These are phyloP conservation scores for Amaurobius ferox DNA, from an alignment of 2,888 invertebrate genomes.

Conservation along the genomic window DNA sequence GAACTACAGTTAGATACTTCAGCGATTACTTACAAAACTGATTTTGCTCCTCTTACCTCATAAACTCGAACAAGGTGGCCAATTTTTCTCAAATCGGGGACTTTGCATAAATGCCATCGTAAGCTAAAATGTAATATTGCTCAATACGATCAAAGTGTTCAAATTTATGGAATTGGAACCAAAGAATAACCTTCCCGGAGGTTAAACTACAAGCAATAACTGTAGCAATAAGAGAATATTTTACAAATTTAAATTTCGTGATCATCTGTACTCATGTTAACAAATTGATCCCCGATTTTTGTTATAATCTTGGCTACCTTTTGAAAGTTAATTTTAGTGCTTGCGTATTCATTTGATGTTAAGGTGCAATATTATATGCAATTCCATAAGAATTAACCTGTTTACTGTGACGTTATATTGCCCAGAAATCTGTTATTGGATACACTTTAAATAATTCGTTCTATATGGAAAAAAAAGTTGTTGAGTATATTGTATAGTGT, in stretches of 20 bases:
- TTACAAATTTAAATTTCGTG: neutral
- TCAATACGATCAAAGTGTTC: neutral
- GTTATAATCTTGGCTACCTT: conserved; percentile 31
- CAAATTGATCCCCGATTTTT: neutral
- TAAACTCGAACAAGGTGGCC: neutral
- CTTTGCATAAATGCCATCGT: neutral
- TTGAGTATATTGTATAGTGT: conserved; percentile 24
- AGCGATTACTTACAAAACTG: neutral
- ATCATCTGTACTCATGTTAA: neutral
- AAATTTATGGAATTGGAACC: neutral
- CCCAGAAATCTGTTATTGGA: conserved; percentile 63
- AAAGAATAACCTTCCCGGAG: neutral
- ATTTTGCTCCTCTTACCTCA: neutral
- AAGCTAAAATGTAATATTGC: neutral
- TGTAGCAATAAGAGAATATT: neutral
- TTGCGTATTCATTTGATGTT: conserved; percentile 68
- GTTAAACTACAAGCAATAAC: neutral
- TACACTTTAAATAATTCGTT: conserved; percentile 55
- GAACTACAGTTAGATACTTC: neutral
- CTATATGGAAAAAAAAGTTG: conserved; percentile 42
- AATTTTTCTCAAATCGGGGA: neutral
- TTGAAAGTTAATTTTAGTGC: conserved; percentile 48
- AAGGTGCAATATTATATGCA: conserved; percentile 70
- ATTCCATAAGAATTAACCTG: conserved; percentile 64
- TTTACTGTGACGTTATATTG: conserved; percentile 67